A percentile compares a stretch with the other conserved stretches of the same genome.
These are phyloP conservation scores for Neogale vison DNA, from an alignment of 2,113 vertebrate genomes.

Conservation along the genomic window DNA sequence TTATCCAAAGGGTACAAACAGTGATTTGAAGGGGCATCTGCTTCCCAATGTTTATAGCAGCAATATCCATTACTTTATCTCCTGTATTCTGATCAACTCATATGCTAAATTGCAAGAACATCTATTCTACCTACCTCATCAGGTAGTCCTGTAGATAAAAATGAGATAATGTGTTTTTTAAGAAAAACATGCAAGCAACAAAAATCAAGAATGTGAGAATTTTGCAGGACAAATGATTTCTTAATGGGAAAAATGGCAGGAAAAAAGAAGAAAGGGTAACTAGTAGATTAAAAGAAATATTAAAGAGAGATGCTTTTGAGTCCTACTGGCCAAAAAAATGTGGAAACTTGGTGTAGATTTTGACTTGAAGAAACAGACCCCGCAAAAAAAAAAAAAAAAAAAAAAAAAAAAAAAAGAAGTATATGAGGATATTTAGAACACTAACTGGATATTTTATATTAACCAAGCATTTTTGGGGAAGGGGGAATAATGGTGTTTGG, in stretches of 20 bases:
- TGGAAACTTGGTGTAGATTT: not conserved
- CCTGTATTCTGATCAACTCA: not conserved
- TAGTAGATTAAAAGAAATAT: not conserved
- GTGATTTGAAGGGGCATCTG: no score
- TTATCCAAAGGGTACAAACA: no score
- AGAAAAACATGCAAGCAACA: not conserved
- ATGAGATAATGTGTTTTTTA: not conserved
- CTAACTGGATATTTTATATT: not conserved
- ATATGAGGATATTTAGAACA: not conserved
- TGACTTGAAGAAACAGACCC: not conserved
- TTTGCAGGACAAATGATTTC: not conserved
- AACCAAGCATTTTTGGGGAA: not conserved
- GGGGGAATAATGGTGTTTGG: not conserved
- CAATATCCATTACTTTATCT: not conserved
- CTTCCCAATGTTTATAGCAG: no score
- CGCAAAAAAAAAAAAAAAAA: not conserved
- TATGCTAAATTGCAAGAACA: not conserved
- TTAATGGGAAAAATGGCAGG: not conserved
- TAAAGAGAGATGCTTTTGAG: not conserved
- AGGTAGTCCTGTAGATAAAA: not conserved
- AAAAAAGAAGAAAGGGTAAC: not conserved
- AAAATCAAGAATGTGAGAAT: not conserved
- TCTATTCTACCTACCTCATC: not conserved
- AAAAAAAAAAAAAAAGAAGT: not conserved
- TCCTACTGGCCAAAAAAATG: not conserved